Evolutionary conservation across 2,888 invertebrate species (phyloP), one percentile per base, ranked within the genome.

Genomic region (Podotricha telesiphe): DNA sequence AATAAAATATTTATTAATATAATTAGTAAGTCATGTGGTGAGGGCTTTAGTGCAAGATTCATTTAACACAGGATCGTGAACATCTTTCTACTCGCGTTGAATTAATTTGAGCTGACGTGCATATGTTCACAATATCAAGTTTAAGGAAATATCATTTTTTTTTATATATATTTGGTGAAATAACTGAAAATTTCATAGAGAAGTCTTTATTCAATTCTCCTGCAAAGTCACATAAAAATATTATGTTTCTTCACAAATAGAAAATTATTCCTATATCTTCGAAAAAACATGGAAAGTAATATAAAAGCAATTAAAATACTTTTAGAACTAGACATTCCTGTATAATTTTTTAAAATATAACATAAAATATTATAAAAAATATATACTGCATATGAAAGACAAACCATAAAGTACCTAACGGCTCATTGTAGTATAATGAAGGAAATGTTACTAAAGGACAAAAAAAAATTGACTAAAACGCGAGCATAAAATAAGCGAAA

Each of bases 71-170:
- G 68, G 68, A 70, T 70, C 67, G 67, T 69, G 70, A 71, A 70
- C 69, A 69, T 74, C 71, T 72, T 71, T 63, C 71, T 70, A 70
- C 74, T 69, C 67, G 76, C 67, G 42, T 63, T 66, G 73, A 73
- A 74, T 75, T 74, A 72, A 75, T 73, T 71, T 61, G 62, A 67
- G 56, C 61, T 72, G 73, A 68, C 71, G 68, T 68, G 64, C 63
- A 59, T 63, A 68, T 73, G 67, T 64, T 58, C 63, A 68, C 70
- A 65, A 67, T 10, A 40, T 22, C 66, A 42, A 63, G 45, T 61
- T 40, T 55, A 19, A 34, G 10, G n/a, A 22, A 22, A 22, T 28
- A 28, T 28, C 28, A 28, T 28, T 28, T 28, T n/a, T n/a, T n/a
- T n/a, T n/a, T n/a, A n/a, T n/a, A n/a, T n/a, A 28, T 28, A 28